Conservation (phyloP, 2,113 vertebrate species). For the Eleginops maclovinus region DNA sequence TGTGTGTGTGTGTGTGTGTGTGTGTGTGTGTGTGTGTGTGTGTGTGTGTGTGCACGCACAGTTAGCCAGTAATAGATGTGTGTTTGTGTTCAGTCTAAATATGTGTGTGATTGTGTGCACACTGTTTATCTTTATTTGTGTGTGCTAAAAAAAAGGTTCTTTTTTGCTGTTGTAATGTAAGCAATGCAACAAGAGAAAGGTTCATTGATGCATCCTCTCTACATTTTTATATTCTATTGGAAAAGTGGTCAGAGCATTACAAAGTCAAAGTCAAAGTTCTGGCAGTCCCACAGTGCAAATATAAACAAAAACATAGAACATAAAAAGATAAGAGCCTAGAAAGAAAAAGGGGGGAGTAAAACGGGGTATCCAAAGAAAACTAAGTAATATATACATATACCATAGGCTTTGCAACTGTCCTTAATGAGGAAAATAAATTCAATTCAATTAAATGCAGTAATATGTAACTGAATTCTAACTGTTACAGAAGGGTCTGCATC, state of each 20-base stretch:
- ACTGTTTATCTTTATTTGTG: slow-evolving; percentile 34
- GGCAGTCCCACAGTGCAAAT: too few relatives aligned
- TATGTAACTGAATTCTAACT: slow-evolving; percentile 34
- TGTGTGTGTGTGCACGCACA: slow-evolving; percentile 25
- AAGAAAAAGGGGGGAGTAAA: too few relatives aligned
- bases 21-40: slow-evolving; percentile 26
- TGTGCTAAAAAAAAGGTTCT: background rate
- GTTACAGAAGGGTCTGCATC: slow-evolving; percentile 58
- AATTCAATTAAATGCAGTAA: slow-evolving; percentile 49
- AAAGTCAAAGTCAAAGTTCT: too few relatives aligned
- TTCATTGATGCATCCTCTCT: background rate
- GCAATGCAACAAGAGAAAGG: too few relatives aligned
- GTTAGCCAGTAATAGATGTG: slow-evolving; percentile 28
- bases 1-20: slow-evolving; percentile 19
- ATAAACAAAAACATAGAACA: too few relatives aligned
- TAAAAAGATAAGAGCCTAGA: too few relatives aligned
- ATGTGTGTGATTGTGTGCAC: slow-evolving; percentile 1
- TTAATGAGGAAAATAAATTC: slow-evolving; percentile 18
- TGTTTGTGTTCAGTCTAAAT: slow-evolving; percentile 31
- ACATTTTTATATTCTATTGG: background rate
- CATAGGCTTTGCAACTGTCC: background rate
- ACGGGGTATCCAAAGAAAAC: too few relatives aligned
- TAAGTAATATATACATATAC: too few relatives aligned
- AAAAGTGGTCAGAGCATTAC: background rate
- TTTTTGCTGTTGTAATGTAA: background rate